Evolutionary conservation across 2,797 vertebrate genomes (phyloP).

Genomic region (Ptychadena robeensis): DNA sequence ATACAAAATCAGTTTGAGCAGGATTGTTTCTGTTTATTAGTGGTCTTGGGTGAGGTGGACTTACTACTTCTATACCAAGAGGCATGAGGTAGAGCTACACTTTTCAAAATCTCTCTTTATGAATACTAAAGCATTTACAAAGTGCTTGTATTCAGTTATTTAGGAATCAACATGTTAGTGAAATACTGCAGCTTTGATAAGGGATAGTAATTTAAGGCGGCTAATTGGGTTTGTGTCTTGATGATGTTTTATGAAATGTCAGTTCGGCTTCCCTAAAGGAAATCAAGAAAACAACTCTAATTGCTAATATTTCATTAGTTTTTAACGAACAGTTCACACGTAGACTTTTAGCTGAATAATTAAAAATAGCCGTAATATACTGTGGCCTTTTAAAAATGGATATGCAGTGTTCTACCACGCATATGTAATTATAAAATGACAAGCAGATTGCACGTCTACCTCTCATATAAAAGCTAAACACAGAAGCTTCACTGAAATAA

Average conservation of each 20-base stretch:
- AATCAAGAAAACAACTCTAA: slow-evolving; percentile 50
- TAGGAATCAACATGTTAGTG: background rate
- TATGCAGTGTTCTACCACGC: slow-evolving; percentile 28
- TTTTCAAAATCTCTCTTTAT: background rate
- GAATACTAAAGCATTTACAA: background rate
- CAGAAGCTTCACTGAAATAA: background rate
- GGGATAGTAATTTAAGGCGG: slow-evolving; percentile 24
- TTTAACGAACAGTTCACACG: slow-evolving; percentile 48
- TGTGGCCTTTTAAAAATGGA: slow-evolving; percentile 53
- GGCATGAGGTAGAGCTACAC: background rate
- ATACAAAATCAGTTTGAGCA: no score
- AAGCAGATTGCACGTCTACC: slow-evolving; percentile 20
- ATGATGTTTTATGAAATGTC: slow-evolving; percentile 57
- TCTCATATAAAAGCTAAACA: background rate
- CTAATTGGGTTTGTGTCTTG: slow-evolving; percentile 53
- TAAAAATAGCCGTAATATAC: slow-evolving; percentile 40
- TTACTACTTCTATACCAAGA: background rate
- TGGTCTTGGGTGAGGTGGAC: background rate
- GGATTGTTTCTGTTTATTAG: no score
- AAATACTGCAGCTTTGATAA: slow-evolving; percentile 10
- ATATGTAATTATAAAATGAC: slow-evolving; percentile 47
- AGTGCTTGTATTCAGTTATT: background rate
- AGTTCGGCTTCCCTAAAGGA: slow-evolving; percentile 40
- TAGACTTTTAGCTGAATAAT: slow-evolving; percentile 45
- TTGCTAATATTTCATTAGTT: slow-evolving; percentile 55